Conservation (phyloP, 2,797 vertebrate species). For the Orientallactaga sibirica region DNA sequence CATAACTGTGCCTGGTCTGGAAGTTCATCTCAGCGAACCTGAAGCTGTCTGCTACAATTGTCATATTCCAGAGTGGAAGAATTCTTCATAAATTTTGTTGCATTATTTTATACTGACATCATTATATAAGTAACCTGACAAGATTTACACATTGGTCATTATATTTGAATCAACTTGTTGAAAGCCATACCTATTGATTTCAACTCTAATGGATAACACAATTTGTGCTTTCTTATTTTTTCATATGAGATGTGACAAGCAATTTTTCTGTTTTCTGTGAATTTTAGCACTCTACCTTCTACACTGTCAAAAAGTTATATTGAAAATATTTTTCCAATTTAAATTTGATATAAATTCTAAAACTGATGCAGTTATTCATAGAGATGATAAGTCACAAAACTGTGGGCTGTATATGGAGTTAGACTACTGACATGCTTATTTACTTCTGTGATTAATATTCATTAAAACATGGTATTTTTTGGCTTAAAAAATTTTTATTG, state of each 20-base stretch:
- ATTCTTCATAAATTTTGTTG: slow-evolving; percentile 19
- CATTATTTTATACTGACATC: slow-evolving; percentile 38
- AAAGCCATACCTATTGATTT: slow-evolving; percentile 18
- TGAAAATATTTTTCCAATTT: slow-evolving; percentile 52
- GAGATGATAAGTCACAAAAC: slow-evolving; percentile 43
- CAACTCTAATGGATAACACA: slow-evolving; percentile 11
- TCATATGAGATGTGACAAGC: background rate
- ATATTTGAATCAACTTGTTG: background rate
- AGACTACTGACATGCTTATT: slow-evolving; percentile 58
- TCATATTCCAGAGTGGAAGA: background rate
- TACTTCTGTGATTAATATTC: slow-evolving; percentile 61
- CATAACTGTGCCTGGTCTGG: no score
- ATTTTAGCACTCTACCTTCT: background rate
- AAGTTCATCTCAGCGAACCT: no score
- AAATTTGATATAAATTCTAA: slow-evolving; percentile 57
- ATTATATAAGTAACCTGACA: background rate
- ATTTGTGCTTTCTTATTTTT: background rate
- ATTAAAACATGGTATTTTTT: slow-evolving; percentile 38
- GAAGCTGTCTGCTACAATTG: no score
- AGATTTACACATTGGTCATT: background rate
- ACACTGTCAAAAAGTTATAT: background rate
- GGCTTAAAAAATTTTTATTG: no score
- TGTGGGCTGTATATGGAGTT: slow-evolving; percentile 38
- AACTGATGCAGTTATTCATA: slow-evolving; percentile 43
- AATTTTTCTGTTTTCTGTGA: slow-evolving; percentile 40